A percentile compares a stretch with the other conserved stretches of the same genome.
Evolutionary conservation across 1,140 invertebrate genomes (phyloP).

Genomic region (Dreissena polymorpha): DNA sequence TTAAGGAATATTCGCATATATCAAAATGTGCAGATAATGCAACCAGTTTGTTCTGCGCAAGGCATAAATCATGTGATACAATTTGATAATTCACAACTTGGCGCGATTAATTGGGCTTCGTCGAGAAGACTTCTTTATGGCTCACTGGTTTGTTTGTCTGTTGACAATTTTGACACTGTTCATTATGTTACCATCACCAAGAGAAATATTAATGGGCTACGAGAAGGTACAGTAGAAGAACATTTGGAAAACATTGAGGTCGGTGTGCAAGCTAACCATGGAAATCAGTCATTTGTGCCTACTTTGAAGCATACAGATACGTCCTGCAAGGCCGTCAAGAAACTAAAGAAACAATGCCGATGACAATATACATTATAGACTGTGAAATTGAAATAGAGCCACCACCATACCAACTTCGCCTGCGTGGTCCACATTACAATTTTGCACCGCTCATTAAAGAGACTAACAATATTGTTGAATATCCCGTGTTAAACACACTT

Average conservation of each 20-base stretch:
- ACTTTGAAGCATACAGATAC: conserved; percentile 81
- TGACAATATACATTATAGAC: conserved; percentile 70
- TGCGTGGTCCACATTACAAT: conserved; percentile 26
- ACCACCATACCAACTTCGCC: conserved; percentile 62
- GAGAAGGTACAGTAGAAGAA: conserved; percentile 67
- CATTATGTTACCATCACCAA: conserved; percentile 85
- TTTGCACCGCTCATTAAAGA: conserved; percentile 39
- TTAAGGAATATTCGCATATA: conserved; percentile 63
- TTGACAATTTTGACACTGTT: conserved; percentile 85
- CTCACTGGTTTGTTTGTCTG: conserved; percentile 86
- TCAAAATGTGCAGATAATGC: conserved; percentile 66
- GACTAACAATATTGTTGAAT: too few relatives aligned
- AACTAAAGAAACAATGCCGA: conserved; percentile 72
- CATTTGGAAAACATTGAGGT: conserved; percentile 75
- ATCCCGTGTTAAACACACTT: conserved; percentile 45
- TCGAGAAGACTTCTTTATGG: conserved; percentile 86
- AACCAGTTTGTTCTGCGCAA: conserved; percentile 64
- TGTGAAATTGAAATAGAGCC: conserved; percentile 63
- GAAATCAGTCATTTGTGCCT: conserved; percentile 69
- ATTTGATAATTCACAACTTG: conserved; percentile 69
- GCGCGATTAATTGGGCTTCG: conserved; percentile 72
- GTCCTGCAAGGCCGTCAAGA: conserved; percentile 78
- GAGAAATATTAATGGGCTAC: conserved; percentile 78
- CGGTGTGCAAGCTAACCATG: neutral
- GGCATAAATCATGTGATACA: conserved; percentile 66